These are phyloP conservation scores for Prunella fulvescens DNA, from an alignment of 2,113 vertebrate genomes.

Conservation along the genomic window DNA sequence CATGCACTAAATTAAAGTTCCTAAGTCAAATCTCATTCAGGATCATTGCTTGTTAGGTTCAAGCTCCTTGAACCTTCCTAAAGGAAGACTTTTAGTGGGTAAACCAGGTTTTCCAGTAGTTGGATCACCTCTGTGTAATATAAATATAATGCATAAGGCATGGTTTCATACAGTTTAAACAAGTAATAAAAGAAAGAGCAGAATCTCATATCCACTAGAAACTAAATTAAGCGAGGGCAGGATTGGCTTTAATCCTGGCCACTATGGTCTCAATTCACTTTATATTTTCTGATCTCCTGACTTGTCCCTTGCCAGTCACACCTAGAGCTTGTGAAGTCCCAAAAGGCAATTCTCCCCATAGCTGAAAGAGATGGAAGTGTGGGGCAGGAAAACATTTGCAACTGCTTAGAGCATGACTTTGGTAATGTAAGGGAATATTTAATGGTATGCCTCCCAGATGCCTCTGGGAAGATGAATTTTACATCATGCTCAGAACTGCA, in stretches of 20 bases:
- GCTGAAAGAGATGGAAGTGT: not conserved
- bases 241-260: not conserved
- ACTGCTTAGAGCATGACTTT: not conserved
- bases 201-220: not conserved
- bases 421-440: not conserved
- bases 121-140: not conserved
- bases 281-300: not conserved
- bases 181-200: not conserved
- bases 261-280: not conserved
- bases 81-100: not conserved
- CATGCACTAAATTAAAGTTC: not conserved
- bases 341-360: not conserved
- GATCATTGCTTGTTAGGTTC: not conserved
- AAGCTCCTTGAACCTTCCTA: not conserved
- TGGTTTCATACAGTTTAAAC: not conserved
- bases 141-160: not conserved
- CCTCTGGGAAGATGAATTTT: not conserved
- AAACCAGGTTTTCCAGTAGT: not conserved
- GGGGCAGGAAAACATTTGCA: not conserved
- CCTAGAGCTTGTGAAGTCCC: not conserved
- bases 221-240: not conserved
- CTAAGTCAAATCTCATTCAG: not conserved
- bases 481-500: fast-evolving
- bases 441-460: too few relatives aligned
- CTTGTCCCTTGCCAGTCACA: not conserved